A percentile compares a stretch with the other conserved stretches of the same genome.
Evolutionary conservation across 2,797 vertebrate genomes (phyloP).

Genomic region (Sebastes dallii): DNA sequence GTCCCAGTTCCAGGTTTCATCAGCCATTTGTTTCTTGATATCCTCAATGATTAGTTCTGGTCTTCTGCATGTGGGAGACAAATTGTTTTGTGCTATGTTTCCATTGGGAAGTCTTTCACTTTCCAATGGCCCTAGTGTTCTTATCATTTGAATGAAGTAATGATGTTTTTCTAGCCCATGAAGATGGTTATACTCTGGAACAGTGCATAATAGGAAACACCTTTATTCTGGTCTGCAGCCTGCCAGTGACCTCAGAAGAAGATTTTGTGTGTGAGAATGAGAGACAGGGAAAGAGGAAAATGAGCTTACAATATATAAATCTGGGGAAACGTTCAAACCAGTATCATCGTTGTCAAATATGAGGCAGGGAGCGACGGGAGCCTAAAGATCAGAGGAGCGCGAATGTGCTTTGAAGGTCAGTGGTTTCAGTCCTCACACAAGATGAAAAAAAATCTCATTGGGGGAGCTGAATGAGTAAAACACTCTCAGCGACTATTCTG

Average conservation of each 20-base stretch:
- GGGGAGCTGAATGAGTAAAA: conserved; percentile 68
- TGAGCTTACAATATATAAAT: conserved; percentile 52
- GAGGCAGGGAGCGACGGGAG: conserved; percentile 33
- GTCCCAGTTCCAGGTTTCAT: neutral
- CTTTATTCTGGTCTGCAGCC: conserved; percentile 38
- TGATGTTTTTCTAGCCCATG: conserved; percentile 24
- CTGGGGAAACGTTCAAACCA: conserved; percentile 31
- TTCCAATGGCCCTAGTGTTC: neutral
- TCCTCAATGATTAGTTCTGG: conserved; percentile 2
- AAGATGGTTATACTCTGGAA: conserved; percentile 29
- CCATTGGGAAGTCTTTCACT: conserved; percentile 11
- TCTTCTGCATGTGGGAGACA: neutral
- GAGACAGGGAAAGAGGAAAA: conserved; percentile 32
- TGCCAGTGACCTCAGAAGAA: conserved; percentile 33
- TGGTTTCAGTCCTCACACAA: conserved; percentile 54
- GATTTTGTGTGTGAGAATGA: conserved; percentile 15
- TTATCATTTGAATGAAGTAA: conserved; percentile 20
- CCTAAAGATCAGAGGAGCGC: conserved; percentile 57
- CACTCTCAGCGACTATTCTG: conserved; percentile 59
- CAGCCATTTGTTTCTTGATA: conserved; percentile 1
- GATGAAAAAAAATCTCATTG: conserved; percentile 60
- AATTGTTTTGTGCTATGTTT: conserved; percentile 12
- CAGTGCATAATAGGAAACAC: conserved; percentile 27
- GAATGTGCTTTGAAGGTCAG: conserved; percentile 71
- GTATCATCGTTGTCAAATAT: conserved; percentile 49